These are phyloP conservation scores for Drosophila phalerata DNA, from an alignment of 2,888 invertebrate genomes.

Conservation along the genomic window DNA sequence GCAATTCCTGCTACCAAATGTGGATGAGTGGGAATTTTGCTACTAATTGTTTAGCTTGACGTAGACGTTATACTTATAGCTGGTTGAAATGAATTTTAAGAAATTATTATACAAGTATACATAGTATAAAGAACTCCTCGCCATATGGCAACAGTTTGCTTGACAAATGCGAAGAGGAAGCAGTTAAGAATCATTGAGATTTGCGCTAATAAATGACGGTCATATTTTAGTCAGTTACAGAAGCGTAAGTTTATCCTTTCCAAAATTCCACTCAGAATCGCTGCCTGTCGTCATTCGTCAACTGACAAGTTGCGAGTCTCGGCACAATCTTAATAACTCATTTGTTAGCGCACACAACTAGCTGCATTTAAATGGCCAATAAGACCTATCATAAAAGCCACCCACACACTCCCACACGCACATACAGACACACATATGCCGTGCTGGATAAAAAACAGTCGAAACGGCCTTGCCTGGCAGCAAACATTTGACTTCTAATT, in stretches of 20 bases:
- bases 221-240: conserved; percentile 31
- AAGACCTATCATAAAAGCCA: conserved; percentile 62
- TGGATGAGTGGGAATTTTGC: conserved; percentile 8
- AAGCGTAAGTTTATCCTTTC: conserved; percentile 15
- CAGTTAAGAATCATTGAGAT: conserved; percentile 27
- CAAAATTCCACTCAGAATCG: conserved; percentile 20
- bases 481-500: conserved; percentile 80
- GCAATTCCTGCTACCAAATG: conserved; percentile 27
- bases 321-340: conserved; percentile 72
- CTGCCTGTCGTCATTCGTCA: conserved; percentile 28
- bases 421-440: conserved; percentile 55
- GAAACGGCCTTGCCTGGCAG: conserved; percentile 64
- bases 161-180: conserved; percentile 47
- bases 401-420: conserved; percentile 2
- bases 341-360: conserved; percentile 69
- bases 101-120: neutral
- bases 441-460: conserved; percentile 62
- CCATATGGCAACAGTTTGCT: conserved; percentile 53
- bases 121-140: neutral
- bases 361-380: conserved; percentile 78
- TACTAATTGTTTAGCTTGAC: conserved; percentile 43
- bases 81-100: conserved; percentile 15
- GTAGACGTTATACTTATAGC: conserved; percentile 2
- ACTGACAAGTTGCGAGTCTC: conserved; percentile 29
- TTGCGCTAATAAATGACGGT: conserved; percentile 43